These are phyloP conservation scores for Cordilura impudica DNA, from an alignment of 2,888 invertebrate species.

Conservation along the genomic window DNA sequence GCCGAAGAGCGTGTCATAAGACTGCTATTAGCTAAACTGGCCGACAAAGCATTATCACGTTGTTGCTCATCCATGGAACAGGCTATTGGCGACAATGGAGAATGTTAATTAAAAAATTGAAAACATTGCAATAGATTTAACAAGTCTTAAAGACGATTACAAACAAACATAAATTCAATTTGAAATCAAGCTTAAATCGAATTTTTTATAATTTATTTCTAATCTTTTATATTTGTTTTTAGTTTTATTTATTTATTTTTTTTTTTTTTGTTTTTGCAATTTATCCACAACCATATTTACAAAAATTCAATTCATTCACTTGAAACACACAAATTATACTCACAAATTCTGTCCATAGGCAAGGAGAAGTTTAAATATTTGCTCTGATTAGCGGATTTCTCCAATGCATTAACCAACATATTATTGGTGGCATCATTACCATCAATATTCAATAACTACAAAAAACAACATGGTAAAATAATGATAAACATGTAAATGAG, in stretches of 20 bases:
- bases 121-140: neutral
- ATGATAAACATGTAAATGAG: slow-evolving; percentile 60
- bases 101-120: neutral
- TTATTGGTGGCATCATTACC: slow-evolving; percentile 76
- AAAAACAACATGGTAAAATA: slow-evolving; percentile 65
- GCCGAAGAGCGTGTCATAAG: slow-evolving; percentile 85
- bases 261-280: slow-evolving; percentile 64
- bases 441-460: slow-evolving; percentile 77
- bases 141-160: neutral
- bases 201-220: neutral
- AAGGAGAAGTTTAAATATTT: slow-evolving; percentile 77
- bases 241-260: slow-evolving; percentile 4
- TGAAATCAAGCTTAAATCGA: slow-evolving; percentile 16
- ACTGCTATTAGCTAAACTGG: slow-evolving; percentile 86
- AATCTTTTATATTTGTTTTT: too few species aligned
- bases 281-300: slow-evolving; percentile 73
- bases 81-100: slow-evolving; percentile 68
- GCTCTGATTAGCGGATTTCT: slow-evolving; percentile 76
- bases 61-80: slow-evolving; percentile 86
- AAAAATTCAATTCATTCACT: slow-evolving; percentile 17
- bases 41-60: slow-evolving; percentile 85
- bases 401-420: slow-evolving; percentile 77
- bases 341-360: slow-evolving; percentile 77
- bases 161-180: neutral
- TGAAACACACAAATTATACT: slow-evolving; percentile 65